Evolutionary conservation across 2,888 invertebrate genomes (phyloP).

Genomic region (Antheraea yamamai): DNA sequence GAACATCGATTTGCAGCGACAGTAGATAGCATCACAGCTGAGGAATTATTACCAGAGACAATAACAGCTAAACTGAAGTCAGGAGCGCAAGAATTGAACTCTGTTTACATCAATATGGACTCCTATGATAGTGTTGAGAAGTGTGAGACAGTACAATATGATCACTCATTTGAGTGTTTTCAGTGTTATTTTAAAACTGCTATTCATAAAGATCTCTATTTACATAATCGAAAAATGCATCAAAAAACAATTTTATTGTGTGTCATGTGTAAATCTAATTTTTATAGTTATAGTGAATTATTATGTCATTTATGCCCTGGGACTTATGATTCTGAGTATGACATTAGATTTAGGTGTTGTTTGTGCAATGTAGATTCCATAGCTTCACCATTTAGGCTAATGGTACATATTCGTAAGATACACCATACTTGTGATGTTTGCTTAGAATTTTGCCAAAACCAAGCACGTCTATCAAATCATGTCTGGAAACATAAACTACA

Average conservation of each 20-base stretch:
- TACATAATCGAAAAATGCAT: conserved; percentile 94
- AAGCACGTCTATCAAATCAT: conserved; percentile 91
- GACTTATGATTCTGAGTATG: conserved; percentile 84
- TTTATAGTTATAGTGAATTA: conserved; percentile 93
- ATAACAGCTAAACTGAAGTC: conserved; percentile 86
- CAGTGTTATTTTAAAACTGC: conserved; percentile 90
- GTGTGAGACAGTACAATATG: conserved; percentile 80
- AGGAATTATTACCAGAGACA: conserved; percentile 86
- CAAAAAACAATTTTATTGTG: conserved; percentile 91
- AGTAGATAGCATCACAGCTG: conserved; percentile 89
- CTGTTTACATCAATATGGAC: conserved; percentile 87
- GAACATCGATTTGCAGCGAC: conserved; percentile 91
- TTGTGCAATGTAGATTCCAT: conserved; percentile 89
- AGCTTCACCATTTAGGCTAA: conserved; percentile 92
- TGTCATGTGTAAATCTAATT: conserved; percentile 93
- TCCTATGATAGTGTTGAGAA: conserved; percentile 85
- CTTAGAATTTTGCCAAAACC: conserved; percentile 90
- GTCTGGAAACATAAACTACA: conserved; percentile 95
- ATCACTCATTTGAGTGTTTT: conserved; percentile 91
- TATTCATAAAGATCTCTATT: conserved; percentile 91
- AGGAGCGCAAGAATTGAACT: conserved; percentile 83
- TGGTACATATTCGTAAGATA: conserved; percentile 92
- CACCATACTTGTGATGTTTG: conserved; percentile 95
- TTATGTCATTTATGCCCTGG: conserved; percentile 94
- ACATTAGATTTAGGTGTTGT: conserved; percentile 90